Percentiles rank a stretch among this genome's conserved stretches.
phyloP scores from a whole-genome alignment of 2,888 invertebrate genomes.

The Ypsolopha sequella region DNA sequence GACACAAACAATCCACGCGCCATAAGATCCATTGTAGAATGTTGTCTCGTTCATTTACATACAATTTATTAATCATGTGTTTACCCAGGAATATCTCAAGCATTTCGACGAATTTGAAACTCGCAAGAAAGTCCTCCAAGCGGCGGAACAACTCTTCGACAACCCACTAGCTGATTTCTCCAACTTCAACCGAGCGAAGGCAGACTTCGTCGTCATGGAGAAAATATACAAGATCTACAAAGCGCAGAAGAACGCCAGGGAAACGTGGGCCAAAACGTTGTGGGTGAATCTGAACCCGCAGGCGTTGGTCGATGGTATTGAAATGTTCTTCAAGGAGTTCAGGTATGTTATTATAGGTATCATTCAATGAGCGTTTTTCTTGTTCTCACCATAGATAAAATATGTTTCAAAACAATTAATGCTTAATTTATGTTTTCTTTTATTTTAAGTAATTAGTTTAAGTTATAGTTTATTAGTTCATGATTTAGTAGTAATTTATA shows the following conservation, averaged over 20 bases:
- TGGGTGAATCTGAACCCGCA: constrained; percentile 92
- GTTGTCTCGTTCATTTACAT: too few species aligned
- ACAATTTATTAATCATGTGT: constrained; percentile 4
- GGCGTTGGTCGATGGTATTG: constrained; percentile 87
- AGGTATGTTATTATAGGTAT: too few species aligned
- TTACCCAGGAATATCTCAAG: constrained; percentile 69
- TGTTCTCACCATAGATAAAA: too few species aligned
- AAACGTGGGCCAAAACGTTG: constrained; percentile 86
- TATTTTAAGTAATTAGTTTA: too few species aligned
- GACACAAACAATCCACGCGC: too few species aligned
- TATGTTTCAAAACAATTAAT: too few species aligned
- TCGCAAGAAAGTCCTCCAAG: constrained; percentile 66
- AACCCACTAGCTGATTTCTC: constrained; percentile 88
- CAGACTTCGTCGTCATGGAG: constrained; percentile 77
- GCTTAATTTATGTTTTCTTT: too few species aligned
- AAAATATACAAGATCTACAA: constrained; percentile 82
- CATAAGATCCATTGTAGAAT: too few species aligned
- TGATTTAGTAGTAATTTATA: too few species aligned
- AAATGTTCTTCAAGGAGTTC: constrained; percentile 84
- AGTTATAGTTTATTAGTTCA: too few species aligned
- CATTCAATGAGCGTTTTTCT: too few species aligned
- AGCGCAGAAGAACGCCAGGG: constrained; percentile 81
- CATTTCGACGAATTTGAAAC: constrained; percentile 77
- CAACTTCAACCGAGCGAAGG: constrained; percentile 74
- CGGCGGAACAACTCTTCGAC: constrained; percentile 89